These are phyloP conservation scores for Scyliorhinus canicula DNA, from an alignment of 2,797 vertebrate species.

Conservation along the genomic window DNA sequence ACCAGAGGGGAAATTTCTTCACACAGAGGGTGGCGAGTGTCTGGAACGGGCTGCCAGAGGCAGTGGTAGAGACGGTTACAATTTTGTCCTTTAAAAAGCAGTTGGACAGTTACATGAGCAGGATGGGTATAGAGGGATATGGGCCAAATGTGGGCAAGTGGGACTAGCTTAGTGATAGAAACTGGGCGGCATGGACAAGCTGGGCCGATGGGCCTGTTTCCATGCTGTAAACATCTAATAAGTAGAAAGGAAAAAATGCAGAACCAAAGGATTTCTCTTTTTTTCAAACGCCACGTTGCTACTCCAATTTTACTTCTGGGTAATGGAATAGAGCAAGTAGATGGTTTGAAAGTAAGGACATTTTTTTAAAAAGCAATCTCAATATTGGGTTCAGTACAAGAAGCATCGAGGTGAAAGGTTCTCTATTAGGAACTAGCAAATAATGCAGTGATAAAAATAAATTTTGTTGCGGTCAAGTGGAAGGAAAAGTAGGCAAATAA, in stretches of 20 bases:
- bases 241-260: not conserved
- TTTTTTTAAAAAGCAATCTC: not conserved
- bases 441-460: not conserved
- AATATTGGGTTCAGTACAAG: not conserved
- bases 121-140: no score
- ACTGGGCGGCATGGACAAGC: no score
- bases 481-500: not conserved
- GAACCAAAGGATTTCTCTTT: not conserved
- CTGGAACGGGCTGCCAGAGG: no score
- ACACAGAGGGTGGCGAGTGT: no score
- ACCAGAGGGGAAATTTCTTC: no score
- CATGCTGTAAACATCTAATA: no score
- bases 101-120: no score
- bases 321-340: not conserved
- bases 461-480: not conserved
- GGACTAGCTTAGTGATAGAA: no score
- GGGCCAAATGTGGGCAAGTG: no score
- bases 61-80: no score
- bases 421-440: not conserved
- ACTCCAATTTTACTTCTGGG: not conserved
- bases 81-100: no score
- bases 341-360: not conserved
- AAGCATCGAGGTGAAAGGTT: not conserved
- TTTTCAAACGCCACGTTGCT: not conserved
- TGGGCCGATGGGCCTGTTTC: no score